These are phyloP conservation scores for Lucilia cuprina DNA, from an alignment of 1,140 invertebrate genomes.

Conservation along the genomic window DNA sequence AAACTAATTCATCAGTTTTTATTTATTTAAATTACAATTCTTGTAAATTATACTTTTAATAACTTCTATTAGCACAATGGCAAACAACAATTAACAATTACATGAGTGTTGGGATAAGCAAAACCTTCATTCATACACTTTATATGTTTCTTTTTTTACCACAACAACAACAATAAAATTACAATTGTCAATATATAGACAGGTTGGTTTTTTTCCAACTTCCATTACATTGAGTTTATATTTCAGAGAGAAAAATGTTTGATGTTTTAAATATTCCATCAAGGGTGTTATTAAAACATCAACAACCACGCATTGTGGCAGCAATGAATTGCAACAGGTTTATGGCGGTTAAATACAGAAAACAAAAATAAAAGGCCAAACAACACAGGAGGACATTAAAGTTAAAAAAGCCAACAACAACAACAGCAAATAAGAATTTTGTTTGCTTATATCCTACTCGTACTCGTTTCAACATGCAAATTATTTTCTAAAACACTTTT, in stretches of 20 bases:
- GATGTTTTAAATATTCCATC: neutral
- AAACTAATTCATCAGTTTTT: neutral
- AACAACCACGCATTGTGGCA: neutral
- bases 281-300: neutral
- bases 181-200: neutral
- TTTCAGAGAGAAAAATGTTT: neutral
- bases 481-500: neutral
- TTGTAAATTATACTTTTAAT: neutral
- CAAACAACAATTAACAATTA: neutral
- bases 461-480: neutral
- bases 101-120: neutral
- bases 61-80: neutral
- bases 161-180: neutral
- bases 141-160: neutral
- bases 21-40: neutral
- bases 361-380: neutral
- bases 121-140: neutral
- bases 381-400: neutral
- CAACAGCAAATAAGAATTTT: neutral
- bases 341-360: neutral
- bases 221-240: neutral
- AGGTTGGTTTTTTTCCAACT: no score
- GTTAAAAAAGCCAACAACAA: neutral
- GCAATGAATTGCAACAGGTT: neutral
- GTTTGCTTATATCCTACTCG: neutral